Evolutionary conservation across 2,797 vertebrate genomes (phyloP).

Genomic region (Halcyon leucocephala): DNA sequence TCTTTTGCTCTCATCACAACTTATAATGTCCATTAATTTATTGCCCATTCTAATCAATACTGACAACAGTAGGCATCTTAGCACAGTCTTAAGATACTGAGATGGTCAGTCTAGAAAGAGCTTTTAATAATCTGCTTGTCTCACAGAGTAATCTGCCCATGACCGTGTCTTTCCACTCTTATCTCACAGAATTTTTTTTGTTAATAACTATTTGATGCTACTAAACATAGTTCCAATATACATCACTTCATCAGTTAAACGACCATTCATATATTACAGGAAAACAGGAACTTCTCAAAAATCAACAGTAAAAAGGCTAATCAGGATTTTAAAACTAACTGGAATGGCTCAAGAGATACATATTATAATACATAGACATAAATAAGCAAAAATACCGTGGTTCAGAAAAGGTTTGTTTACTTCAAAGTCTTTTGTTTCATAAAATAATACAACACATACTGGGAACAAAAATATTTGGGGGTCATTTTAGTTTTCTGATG

Average conservation of each 20-base stretch:
- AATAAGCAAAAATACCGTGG: not conserved
- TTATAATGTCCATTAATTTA: not conserved
- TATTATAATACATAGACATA: not conserved
- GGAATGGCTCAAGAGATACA: not conserved
- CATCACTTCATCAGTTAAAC: not conserved
- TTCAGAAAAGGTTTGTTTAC: not conserved
- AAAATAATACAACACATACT: not conserved
- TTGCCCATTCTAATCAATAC: not conserved
- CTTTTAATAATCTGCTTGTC: not conserved
- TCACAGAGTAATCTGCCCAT: not conserved
- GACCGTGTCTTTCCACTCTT: not conserved
- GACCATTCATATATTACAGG: not conserved
- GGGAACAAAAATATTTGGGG: not conserved
- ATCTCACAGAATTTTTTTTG: not conserved
- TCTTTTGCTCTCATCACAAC: not conserved
- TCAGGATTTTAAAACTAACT: not conserved
- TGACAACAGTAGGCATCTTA: not conserved
- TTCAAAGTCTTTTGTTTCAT: not conserved
- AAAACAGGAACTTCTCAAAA: slow-evolving; percentile 5
- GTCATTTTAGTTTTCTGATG: not conserved
- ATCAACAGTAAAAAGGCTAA: not conserved
- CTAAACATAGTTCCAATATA: not conserved
- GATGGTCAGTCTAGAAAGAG: not conserved
- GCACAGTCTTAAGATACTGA: not conserved
- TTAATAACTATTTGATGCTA: not conserved